phyloP scores from a whole-genome alignment of 2,797 vertebrate genomes.

The Gobio occitaniae region DNA sequence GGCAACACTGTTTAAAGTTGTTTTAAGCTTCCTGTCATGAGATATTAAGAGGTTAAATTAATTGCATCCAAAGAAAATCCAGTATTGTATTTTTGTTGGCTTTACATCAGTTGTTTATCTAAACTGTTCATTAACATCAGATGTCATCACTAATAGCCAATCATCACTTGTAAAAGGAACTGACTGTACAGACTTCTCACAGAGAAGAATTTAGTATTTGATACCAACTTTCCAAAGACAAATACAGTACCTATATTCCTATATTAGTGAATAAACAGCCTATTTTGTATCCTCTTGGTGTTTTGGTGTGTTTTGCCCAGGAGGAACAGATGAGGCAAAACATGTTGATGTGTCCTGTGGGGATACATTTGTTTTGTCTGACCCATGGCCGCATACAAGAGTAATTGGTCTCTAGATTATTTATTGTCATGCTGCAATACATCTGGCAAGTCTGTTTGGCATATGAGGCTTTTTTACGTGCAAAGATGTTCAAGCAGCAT shows the following conservation, averaged over 20 bases:
- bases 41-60: not conserved
- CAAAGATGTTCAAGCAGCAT: constrained; percentile 25
- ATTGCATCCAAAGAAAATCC: not conserved
- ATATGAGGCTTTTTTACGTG: constrained; percentile 27
- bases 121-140: too few species aligned
- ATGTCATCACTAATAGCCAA: too few species aligned
- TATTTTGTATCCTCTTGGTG: constrained; percentile 29
- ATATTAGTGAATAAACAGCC: not conserved
- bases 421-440: constrained; percentile 60
- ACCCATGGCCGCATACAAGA: constrained; percentile 56
- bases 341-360: constrained; percentile 46
- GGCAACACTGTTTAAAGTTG: not conserved
- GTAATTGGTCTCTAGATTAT: constrained; percentile 63
- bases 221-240: not conserved
- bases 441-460: constrained; percentile 60
- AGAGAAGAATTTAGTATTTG: not conserved
- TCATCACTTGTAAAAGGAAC: too few species aligned
- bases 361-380: constrained; percentile 55
- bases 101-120: not conserved
- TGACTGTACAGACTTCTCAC: not conserved
- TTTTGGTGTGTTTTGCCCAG: constrained; percentile 44
- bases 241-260: not conserved
- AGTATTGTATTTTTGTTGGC: not conserved
- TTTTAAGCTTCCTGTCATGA: not conserved
- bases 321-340: constrained; percentile 40